phyloP scores from a whole-genome alignment of 2,888 invertebrate species.

The Trachelus troglodyta region DNA sequence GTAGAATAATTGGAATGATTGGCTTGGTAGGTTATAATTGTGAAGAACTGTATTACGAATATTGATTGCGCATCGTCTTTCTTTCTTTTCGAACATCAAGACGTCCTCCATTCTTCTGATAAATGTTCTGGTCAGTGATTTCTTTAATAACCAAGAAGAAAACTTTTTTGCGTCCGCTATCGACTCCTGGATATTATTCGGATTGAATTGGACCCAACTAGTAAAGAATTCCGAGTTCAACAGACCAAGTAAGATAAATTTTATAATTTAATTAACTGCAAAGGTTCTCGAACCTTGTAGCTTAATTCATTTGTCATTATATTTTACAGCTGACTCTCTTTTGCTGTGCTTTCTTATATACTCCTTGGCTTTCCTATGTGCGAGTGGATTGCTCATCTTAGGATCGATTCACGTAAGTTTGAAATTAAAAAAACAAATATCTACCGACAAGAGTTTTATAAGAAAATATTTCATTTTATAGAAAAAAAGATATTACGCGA shows the following conservation, averaged over 20 bases:
- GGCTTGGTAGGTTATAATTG: slow-evolving; percentile 54
- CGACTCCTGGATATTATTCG: slow-evolving; percentile 53
- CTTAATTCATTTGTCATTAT: slow-evolving; percentile 13
- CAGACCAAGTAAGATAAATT: slow-evolving; percentile 41
- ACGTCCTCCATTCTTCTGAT: slow-evolving; percentile 57
- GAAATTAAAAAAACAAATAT: background rate
- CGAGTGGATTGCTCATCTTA: slow-evolving; percentile 54
- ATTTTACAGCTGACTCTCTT: slow-evolving; percentile 47
- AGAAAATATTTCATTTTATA: slow-evolving; percentile 38
- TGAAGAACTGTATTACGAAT: background rate
- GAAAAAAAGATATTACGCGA: slow-evolving; percentile 52
- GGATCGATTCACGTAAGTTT: slow-evolving; percentile 57
- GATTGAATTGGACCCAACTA: slow-evolving; percentile 56
- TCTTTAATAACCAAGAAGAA: slow-evolving; percentile 39
- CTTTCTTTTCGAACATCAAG: slow-evolving; percentile 36
- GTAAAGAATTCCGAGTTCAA: slow-evolving; percentile 41
- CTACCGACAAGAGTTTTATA: background rate
- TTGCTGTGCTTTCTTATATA: slow-evolving; percentile 51
- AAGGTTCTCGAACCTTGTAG: background rate
- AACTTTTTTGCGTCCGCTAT: slow-evolving; percentile 47
- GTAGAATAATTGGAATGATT: slow-evolving; percentile 57
- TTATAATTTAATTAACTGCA: background rate
- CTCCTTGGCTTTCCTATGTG: slow-evolving; percentile 46
- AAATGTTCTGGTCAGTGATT: slow-evolving; percentile 56
- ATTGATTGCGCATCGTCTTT: background rate